Base-by-base conservation (phyloP, 2,888 invertebrate genomes). In the Diplazon laetatorius region DNA sequence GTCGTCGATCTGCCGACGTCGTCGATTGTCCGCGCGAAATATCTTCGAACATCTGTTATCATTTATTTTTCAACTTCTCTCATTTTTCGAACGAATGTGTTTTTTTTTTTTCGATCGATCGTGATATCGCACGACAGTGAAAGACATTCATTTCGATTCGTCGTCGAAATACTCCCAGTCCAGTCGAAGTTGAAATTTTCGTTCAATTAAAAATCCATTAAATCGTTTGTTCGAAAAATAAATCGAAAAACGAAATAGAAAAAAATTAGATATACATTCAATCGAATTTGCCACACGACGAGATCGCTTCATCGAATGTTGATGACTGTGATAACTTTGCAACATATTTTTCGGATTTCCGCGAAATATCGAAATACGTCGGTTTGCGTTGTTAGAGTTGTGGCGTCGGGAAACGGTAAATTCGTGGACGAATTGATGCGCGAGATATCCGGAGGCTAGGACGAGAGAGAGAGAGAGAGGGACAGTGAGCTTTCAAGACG, bases 321-420 rank as follows among this genome's bases (percentile, higher is more conserved):
- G 71, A 82, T 83, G 83, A 80, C 77, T 76, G 79, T 81, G 75
- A 79, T 60, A 66, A 76, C 76, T 52, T 68, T 82, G 20, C 63
- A 71, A 57, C 77, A 81, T 37, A 72, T 80, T 46, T 74, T 76
- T 62, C 79, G 82, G 59, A 62, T 81, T 62, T 83, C 80, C 72
- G 79, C 83, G 60, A 81, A 83, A 72, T 82, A 80, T 80, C 83
- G 83, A 65, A 80, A 72, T 65, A 78, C 62, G 77, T 72, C 78
- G 55, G 18, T 57, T 75, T 35, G 9, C 57, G 39, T 4, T 60
- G 20, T 48, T 22, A 59, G 42, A 72, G 48, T 30, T 6, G 30
- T 50, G 60, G 25, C 55, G 14, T 10, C 60, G 52, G 65, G 42
- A 18, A 16, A 52, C 59, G 12, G 8, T 12, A 37, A 16, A 65